phyloP scores from a whole-genome alignment of 1,140 invertebrate genomes.

The Anthonomus grandis region DNA sequence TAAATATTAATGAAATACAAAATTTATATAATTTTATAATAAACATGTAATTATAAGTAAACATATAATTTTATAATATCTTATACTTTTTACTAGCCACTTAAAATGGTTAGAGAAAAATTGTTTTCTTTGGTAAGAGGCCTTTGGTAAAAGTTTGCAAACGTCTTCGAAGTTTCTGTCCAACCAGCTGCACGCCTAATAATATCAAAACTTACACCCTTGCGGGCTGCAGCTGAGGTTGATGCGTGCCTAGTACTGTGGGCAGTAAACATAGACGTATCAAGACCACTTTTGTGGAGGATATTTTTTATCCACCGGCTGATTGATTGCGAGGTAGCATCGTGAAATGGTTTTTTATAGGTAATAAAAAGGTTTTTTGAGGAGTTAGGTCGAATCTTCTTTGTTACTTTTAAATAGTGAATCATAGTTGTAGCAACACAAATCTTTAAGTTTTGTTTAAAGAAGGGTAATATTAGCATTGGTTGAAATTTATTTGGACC shows the following conservation, averaged over 20 bases:
- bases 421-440: slow-evolving; percentile 8
- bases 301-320: slow-evolving; percentile 30
- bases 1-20: too few relatives aligned
- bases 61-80: too few relatives aligned
- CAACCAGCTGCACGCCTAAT: too few relatives aligned
- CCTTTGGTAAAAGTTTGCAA: neutral
- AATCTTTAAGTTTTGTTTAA: slow-evolving; percentile 3
- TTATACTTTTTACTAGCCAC: too few relatives aligned
- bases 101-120: neutral
- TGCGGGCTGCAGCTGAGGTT: slow-evolving; percentile 32
- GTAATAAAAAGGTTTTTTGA: slow-evolving; percentile 7
- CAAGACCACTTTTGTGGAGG: slow-evolving; percentile 21
- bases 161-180: neutral
- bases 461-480: slow-evolving; percentile 2
- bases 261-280: slow-evolving; percentile 14
- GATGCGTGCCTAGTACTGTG: slow-evolving; percentile 28
- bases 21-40: too few relatives aligned
- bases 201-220: too few relatives aligned
- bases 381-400: neutral
- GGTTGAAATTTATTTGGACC: slow-evolving; percentile 6
- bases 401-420: neutral
- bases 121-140: neutral
- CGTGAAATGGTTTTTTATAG: slow-evolving; percentile 23
- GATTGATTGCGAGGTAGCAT: slow-evolving; percentile 27
- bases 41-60: too few relatives aligned